Percentiles rank a stretch among this genome's conserved stretches.
These are phyloP conservation scores for Trochalopteron elliotii DNA, from an alignment of 2,113 vertebrate genomes.

Conservation along the genomic window DNA sequence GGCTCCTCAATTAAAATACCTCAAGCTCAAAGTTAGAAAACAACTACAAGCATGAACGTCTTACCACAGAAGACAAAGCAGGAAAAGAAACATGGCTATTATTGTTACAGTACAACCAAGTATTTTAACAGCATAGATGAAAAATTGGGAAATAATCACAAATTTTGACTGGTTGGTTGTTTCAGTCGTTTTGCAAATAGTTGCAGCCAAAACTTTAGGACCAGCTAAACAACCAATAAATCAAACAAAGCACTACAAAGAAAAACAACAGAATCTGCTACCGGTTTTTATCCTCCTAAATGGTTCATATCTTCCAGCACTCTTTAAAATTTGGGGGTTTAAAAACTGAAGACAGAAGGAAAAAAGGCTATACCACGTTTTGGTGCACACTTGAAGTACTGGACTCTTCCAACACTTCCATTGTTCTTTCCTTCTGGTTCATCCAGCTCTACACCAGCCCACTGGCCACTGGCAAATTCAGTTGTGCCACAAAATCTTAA, in stretches of 20 bases:
- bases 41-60: not conserved
- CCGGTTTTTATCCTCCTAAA: not conserved
- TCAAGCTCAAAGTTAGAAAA: not conserved
- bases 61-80: not conserved
- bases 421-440: slow-evolving; percentile 95
- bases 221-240: not conserved
- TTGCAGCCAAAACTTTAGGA: not conserved
- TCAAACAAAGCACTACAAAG: not conserved
- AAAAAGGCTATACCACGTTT: slow-evolving; percentile 79
- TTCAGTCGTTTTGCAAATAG: not conserved
- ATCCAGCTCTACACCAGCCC: slow-evolving; percentile 94
- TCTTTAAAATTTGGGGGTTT: not conserved
- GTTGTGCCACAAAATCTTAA: slow-evolving; percentile 92
- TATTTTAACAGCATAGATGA: not conserved
- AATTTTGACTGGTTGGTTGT: not conserved
- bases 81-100: not conserved
- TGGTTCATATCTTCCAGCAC: accelerated
- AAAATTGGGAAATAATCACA: not conserved
- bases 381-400: slow-evolving; percentile 90
- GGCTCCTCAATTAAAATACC: not conserved
- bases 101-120: not conserved
- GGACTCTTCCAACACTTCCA: slow-evolving; percentile 89
- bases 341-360: not conserved
- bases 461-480: slow-evolving; percentile 92
- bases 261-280: not conserved